Base-by-base conservation (phyloP, 2,113 vertebrate species). In the Clinocottus analis region DNA sequence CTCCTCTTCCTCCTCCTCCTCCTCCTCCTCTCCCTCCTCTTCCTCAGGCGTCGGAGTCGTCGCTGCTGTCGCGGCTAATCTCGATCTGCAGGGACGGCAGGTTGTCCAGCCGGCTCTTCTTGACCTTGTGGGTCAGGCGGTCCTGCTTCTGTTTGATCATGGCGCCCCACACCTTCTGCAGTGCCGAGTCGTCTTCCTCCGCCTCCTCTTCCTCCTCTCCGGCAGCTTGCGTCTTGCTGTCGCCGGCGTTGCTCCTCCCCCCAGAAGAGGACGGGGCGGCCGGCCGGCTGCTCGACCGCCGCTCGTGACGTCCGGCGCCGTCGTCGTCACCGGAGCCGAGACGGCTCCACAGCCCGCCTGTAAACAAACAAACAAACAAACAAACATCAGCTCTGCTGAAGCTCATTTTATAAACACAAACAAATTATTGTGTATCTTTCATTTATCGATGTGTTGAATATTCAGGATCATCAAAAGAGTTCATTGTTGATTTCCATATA, bases 61-160 rank as follows among this genome's bases (percentile, higher is more conserved):
- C 97, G 85, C 96, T 99, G 95, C 97, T 98, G 89, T 99, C 97
- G 33, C 96, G 94, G 94, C 98, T 99, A 93, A 99, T 99, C 93
- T 99, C 98, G 9, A 99, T 99, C 90, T 99, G 98, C 82, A 99
- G 94, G 0, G 97, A 99, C 0, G 98, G 98, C 80, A 99, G 95
- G 93, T 97, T 95, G 94, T 98, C 98, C 90, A 99, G 93, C 0
- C 97, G 96, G 85, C 97, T 98, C 93, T 98, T 99, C 94, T 99
- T 99, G 89, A 97, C 80, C 94, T 84, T 95, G 95, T 90, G 96
- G 88, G 91, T 77, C 63, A 88, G 58, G 9, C 96, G 94, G 91
- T 99, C 96, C 87, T 93, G 91, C 13, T 99, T 99, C 89, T 98
- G 95, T 92, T 98, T 98, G 86, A 99, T 99, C 91, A 99, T 96